Evolutionary conservation across 2,797 vertebrate genomes (phyloP).

Genomic region (Euthynnus affinis): DNA sequence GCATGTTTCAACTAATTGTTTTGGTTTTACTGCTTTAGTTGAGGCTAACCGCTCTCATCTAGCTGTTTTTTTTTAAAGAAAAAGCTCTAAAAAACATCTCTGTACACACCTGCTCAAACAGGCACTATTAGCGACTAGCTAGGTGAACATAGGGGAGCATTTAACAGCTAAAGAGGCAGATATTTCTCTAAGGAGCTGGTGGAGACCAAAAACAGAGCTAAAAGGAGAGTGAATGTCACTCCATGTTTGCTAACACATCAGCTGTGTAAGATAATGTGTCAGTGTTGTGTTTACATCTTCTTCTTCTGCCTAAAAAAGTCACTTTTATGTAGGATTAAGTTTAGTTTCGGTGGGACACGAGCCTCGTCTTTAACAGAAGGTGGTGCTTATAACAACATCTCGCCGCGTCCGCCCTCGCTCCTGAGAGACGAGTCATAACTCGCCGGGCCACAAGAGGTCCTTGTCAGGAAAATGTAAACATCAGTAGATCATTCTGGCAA

Average conservation of each 20-base stretch:
- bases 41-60: no score
- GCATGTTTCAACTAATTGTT: no score
- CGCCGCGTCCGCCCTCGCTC: neutral
- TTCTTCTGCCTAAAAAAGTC: no score
- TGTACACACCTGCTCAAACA: no score
- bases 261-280: neutral
- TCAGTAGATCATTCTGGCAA: neutral
- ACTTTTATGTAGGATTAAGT: neutral
- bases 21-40: no score
- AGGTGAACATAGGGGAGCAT: no score
- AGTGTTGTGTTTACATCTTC: no score
- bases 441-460: neutral
- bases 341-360: neutral
- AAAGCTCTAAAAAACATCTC: no score
- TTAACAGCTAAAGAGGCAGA: neutral
- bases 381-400: constrained; percentile 7
- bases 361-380: neutral
- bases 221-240: neutral
- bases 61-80: no score
- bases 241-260: no score
- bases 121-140: no score
- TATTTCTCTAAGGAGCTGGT: neutral
- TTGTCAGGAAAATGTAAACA: neutral
- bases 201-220: neutral
- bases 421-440: neutral